Conservation (phyloP, 2,888 invertebrate species). For the Pyrochroa serraticornis region DNA sequence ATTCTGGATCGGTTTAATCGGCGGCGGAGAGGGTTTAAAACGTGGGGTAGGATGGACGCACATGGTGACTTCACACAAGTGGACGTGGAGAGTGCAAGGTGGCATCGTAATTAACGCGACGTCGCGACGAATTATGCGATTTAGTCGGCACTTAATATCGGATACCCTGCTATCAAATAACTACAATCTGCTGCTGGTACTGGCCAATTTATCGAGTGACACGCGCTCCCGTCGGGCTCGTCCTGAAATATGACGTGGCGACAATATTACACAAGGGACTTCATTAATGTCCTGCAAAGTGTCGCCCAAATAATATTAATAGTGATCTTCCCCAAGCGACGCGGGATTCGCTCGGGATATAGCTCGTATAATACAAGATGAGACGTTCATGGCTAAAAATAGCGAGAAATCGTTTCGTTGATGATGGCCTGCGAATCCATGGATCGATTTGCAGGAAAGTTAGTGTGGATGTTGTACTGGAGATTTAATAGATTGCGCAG, state of each 20-base stretch:
- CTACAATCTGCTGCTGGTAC: constrained; percentile 35
- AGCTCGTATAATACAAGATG: too few species aligned
- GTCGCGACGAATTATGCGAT: constrained; percentile 24
- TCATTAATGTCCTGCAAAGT: constrained; percentile 61
- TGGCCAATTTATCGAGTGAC: constrained; percentile 55
- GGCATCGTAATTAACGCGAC: too few species aligned
- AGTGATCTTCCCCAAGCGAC: constrained; percentile 51
- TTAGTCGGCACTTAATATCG: constrained; percentile 36
- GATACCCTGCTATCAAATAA: constrained; percentile 41
- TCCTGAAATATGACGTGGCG: constrained; percentile 58
- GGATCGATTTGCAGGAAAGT: too few species aligned
- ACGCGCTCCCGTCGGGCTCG: constrained; percentile 48
- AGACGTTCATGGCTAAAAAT: too few species aligned
- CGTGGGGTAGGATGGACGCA: constrained; percentile 27
- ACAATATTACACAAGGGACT: constrained; percentile 60
- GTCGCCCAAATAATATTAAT: constrained; percentile 60
- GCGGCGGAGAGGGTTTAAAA: constrained; percentile 42
- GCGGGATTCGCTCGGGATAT: constrained; percentile 1
- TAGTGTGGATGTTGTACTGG: not conserved
- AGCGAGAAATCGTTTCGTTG: too few species aligned
- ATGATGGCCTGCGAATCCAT: too few species aligned
- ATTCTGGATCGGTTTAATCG: constrained; percentile 56
- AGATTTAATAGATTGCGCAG: constrained; percentile 22
- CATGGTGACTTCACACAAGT: constrained; percentile 53
- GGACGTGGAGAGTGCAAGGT: constrained; percentile 7